Base-by-base conservation (phyloP, 2,888 invertebrate genomes). In the Steromphala cineraria region DNA sequence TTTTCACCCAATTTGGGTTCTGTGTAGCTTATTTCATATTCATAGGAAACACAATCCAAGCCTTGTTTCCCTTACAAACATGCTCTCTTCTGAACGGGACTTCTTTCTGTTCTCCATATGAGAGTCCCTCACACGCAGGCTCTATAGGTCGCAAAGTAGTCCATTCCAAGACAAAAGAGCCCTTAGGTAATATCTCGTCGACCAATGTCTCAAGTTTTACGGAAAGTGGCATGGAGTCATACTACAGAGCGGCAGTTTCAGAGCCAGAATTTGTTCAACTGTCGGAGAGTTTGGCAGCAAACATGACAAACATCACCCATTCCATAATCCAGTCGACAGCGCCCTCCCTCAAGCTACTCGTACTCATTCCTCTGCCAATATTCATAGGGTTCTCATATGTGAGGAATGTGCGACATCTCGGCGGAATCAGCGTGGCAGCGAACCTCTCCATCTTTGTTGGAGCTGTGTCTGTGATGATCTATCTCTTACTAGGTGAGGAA, bases 1-100 rank as follows among this genome's bases (percentile, higher is more conserved):
- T 90, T 21, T 80, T 92, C 53, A 92, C 93, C 3, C 93, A 93
- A 87, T 92, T 90, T 85, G 90, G 90, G 5, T 92, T 92, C 67
- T 90, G 90, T 84, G 86, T 92, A 0, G 86, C 83, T 13, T 93
- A 93, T 83, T 92, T 89, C 81, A 92, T 93, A 31, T 92, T 93
- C 76, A 87, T 93, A 17, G 92, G 92, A 7, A 92, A 92, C 80
- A 91, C 93, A 0, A 78, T 93, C 13, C 81, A 84, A 62, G 83
- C 87, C 1, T 78, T 92, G 53, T 91, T 92, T 84, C 92, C 92
- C 10, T 71, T 82, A 31, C 53, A 84, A 28, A 78, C 83, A n/a
- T 89, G 89, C 83, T 67, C 79, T 28, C 79, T 79, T 17, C 17
- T 67, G 2, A 67, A 67, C 10, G 28, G 28, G 28, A 67, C 67